phyloP scores from a whole-genome alignment of 2,888 invertebrate species.

The Leptopilina drosophilae region DNA sequence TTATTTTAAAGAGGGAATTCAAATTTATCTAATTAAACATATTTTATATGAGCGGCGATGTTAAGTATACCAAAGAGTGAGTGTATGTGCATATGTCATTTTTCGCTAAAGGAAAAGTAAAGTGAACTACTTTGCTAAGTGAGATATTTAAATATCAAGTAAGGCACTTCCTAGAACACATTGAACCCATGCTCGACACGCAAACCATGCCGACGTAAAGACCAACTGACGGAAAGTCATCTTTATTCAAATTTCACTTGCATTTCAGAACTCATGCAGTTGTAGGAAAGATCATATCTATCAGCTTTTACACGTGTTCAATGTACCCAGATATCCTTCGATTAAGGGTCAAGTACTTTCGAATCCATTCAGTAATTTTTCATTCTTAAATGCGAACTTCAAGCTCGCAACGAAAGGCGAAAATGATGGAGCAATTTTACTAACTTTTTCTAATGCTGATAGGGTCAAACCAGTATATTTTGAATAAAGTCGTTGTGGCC shows the following conservation, averaged over 20 bases:
- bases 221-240: slow-evolving; percentile 27
- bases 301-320: neutral
- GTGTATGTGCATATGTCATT: neutral
- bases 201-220: slow-evolving; percentile 4
- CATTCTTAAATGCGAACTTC: neutral
- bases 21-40: neutral
- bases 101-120: neutral
- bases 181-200: slow-evolving; percentile 21
- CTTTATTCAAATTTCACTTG: slow-evolving; percentile 31
- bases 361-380: neutral
- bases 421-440: too few relatives aligned
- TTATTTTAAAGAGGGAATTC: too few relatives aligned
- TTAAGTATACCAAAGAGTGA: neutral
- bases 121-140: slow-evolving; percentile 28
- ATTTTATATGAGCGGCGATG: neutral
- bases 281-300: slow-evolving; percentile 6
- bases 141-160: slow-evolving; percentile 26
- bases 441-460: too few relatives aligned
- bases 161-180: slow-evolving; percentile 24
- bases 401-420: neutral
- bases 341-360: slow-evolving; percentile 24
- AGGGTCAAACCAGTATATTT: too few relatives aligned
- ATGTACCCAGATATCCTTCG: slow-evolving; percentile 3
- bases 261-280: slow-evolving; percentile 16
- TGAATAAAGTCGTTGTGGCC: too few relatives aligned